Evolutionary conservation across 2,888 invertebrate genomes (phyloP).

Genomic region (Ophioninae sp.): DNA sequence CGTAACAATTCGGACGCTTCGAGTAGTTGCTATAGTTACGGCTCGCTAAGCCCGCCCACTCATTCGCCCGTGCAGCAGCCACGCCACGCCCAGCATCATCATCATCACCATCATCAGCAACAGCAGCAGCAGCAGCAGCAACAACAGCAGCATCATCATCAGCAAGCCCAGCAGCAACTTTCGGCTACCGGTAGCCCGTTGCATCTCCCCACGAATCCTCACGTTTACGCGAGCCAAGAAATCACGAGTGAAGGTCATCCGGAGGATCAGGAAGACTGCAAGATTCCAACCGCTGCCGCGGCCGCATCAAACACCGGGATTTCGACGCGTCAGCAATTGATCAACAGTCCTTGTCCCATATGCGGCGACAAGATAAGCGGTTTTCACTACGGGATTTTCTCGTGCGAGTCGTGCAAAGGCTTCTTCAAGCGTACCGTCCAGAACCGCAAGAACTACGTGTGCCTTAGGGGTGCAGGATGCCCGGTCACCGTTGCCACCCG

Average conservation of each 20-base stretch:
- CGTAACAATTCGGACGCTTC: slow-evolving; percentile 96
- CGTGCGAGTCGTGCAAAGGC: slow-evolving; percentile 98
- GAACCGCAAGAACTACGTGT: slow-evolving; percentile 98
- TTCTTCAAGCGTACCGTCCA: slow-evolving; percentile 99
- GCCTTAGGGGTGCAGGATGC: slow-evolving; percentile 94
- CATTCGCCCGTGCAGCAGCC: slow-evolving; percentile 91
- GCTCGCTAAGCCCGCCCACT: slow-evolving; percentile 85
- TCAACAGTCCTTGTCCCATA: slow-evolving; percentile 96
- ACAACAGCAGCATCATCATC: slow-evolving; percentile 78
- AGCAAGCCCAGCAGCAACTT: slow-evolving; percentile 80
- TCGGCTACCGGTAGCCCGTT: slow-evolving; percentile 82
- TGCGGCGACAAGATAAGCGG: slow-evolving; percentile 98
- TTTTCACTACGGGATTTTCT: slow-evolving; percentile 99
- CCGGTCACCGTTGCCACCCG: slow-evolving; percentile 95
- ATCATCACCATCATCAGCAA: slow-evolving; percentile 79
- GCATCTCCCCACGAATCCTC: slow-evolving; percentile 80
- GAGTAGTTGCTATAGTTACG: slow-evolving; percentile 93
- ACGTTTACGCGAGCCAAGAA: slow-evolving; percentile 74
- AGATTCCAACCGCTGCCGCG: slow-evolving; percentile 82
- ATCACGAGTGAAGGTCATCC: slow-evolving; percentile 73
- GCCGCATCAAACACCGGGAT: slow-evolving; percentile 84
- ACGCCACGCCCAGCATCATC: slow-evolving; percentile 78
- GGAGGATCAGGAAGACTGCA: slow-evolving; percentile 72
- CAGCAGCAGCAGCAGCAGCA: slow-evolving; percentile 77
- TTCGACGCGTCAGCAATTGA: slow-evolving; percentile 91